Percentiles rank a stretch among this genome's conserved stretches.
Conservation (phyloP, 2,113 vertebrate species). For the Labeo catla region DNA sequence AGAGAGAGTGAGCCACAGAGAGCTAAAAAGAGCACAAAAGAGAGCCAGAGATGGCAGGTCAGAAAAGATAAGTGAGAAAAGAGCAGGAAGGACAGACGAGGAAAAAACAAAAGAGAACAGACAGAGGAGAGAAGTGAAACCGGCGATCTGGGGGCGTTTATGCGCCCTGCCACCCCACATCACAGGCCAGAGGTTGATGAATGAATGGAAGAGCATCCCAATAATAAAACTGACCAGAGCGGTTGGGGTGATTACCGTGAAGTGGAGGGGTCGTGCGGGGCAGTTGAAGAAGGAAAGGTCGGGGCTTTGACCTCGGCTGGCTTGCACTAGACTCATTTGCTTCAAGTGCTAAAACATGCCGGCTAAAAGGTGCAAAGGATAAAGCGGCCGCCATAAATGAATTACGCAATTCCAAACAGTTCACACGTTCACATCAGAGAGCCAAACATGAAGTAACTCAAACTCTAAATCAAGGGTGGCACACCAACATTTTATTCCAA, state of each 20-base stretch:
- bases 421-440: background rate
- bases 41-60: background rate
- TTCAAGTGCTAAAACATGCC: background rate
- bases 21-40: constrained; percentile 14
- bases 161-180: constrained; percentile 67
- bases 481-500: constrained; percentile 6
- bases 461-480: constrained; percentile 12
- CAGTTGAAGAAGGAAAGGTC: constrained; percentile 25
- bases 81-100: constrained; percentile 42
- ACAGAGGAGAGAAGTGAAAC: constrained; percentile 31
- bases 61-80: constrained; percentile 12
- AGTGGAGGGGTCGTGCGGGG: background rate
- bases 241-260: background rate
- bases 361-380: background rate
- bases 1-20: constrained; percentile 12
- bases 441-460: background rate
- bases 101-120: constrained; percentile 32
- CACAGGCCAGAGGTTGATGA: constrained; percentile 64
- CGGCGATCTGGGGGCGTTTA: constrained; percentile 44
- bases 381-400: background rate
- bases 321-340: background rate
- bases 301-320: background rate
- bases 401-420: background rate
- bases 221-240: constrained; percentile 68
- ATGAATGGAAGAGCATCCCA: constrained; percentile 68